Conservation (phyloP, 2,888 invertebrate species). For the Cephalotes varians region DNA sequence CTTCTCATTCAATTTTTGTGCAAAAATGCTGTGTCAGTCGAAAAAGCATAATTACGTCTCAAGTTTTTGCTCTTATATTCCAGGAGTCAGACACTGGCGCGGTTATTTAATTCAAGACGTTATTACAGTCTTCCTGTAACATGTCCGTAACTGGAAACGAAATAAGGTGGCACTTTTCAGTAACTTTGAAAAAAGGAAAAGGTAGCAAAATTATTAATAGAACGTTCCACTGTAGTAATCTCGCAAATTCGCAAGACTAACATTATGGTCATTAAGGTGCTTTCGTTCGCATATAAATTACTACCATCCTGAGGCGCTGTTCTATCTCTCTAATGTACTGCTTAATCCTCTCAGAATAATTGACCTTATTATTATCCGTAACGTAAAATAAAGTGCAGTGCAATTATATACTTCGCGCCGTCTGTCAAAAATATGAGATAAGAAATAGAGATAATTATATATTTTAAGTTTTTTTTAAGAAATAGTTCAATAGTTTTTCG, state of each 20-base stretch:
- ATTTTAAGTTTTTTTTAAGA: background rate
- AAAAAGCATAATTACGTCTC: background rate
- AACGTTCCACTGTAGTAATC: conserved; percentile 5
- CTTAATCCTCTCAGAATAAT: conserved; percentile 22
- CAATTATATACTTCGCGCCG: conserved; percentile 2
- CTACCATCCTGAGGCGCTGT: background rate
- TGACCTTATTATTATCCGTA: conserved; percentile 31
- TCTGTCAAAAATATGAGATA: background rate
- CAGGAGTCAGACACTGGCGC: background rate
- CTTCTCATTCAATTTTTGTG: background rate
- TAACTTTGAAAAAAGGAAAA: background rate
- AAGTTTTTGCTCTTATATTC: background rate
- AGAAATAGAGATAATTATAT: background rate
- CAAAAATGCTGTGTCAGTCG: background rate
- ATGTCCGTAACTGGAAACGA: background rate
- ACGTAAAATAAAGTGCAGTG: background rate
- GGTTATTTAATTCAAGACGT: background rate
- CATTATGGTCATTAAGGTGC: conserved; percentile 23
- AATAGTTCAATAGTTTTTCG: background rate
- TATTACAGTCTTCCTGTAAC: too few relatives aligned
- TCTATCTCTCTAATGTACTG: conserved; percentile 17
- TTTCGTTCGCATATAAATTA: conserved; percentile 38
- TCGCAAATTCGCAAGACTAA: conserved; percentile 1
- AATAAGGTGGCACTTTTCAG: background rate
- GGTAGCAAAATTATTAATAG: conserved; percentile 28